phyloP scores from a whole-genome alignment of 2,888 invertebrate species.

The Ceramica pisi region DNA sequence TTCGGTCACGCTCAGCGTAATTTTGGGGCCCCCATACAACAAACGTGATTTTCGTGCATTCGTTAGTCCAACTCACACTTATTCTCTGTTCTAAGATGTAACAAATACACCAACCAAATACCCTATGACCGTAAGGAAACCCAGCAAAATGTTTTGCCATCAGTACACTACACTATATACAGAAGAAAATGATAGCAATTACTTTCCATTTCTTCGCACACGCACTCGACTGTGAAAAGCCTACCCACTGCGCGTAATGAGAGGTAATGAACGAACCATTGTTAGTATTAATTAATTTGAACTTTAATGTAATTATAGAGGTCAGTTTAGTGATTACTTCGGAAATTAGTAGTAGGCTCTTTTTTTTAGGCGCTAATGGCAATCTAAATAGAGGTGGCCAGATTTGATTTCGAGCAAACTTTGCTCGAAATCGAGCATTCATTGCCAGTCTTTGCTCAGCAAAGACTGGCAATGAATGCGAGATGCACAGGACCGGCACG shows the following conservation, averaged over 20 bases:
- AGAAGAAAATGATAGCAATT: conserved; percentile 61
- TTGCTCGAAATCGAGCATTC: too few relatives aligned
- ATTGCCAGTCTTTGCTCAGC: too few relatives aligned
- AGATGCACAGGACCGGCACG: too few relatives aligned
- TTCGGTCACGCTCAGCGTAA: too few relatives aligned
- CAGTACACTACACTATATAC: conserved; percentile 34
- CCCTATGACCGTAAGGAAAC: not conserved
- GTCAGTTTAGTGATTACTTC: not conserved
- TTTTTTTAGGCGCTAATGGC: not conserved
- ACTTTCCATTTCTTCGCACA: conserved; percentile 71
- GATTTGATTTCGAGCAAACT: too few relatives aligned
- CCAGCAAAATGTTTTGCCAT: conserved; percentile 5
- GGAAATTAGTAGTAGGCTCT: not conserved
- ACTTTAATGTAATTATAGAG: conserved; percentile 5
- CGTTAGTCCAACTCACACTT: too few relatives aligned
- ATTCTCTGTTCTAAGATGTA: too few relatives aligned
- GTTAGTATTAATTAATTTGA: conserved; percentile 30
- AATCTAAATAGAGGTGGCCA: too few relatives aligned
- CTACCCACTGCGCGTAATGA: conserved; percentile 33
- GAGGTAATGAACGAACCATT: conserved; percentile 12
- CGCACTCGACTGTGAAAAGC: conserved; percentile 48
- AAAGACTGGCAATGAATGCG: too few relatives aligned
- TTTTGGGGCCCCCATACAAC: too few relatives aligned
- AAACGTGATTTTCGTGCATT: too few relatives aligned
- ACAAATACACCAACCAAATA: too few relatives aligned